Evolutionary conservation across 37 sponge, comb jelly and placozoan species (phyloP).

Genomic region (Cliona cf. orientalis): DNA sequence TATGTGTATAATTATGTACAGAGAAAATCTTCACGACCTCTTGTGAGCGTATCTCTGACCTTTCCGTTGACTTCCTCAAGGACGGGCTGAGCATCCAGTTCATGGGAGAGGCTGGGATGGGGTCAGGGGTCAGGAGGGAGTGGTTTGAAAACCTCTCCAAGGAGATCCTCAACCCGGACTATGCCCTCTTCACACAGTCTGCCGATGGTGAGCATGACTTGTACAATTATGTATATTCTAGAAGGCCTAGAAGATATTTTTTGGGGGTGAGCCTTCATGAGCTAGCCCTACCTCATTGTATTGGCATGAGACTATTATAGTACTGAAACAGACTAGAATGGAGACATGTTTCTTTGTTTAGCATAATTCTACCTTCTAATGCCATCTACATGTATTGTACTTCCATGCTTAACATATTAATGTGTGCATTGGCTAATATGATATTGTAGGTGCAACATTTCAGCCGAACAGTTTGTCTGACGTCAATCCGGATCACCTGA

Average conservation of each 20-base stretch:
- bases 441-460: constrained; percentile 81
- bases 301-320: not conserved
- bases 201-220: constrained; percentile 74
- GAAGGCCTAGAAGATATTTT: not conserved
- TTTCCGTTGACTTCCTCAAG: constrained; percentile 49
- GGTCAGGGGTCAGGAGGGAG: constrained; percentile 91
- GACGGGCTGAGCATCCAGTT: constrained; percentile 66
- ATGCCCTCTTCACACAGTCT: constrained; percentile 96
- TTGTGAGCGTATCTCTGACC: constrained; percentile 52
- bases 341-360: no score
- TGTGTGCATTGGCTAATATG: no score
- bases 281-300: not conserved
- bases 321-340: no score
- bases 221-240: not conserved
- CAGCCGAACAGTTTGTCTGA: constrained; percentile 95
- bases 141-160: constrained; percentile 92
- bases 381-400: no score
- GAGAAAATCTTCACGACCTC: constrained; percentile 80
- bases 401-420: no score
- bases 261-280: not conserved
- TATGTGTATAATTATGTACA: not conserved
- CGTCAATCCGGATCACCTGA: constrained; percentile 95
- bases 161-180: constrained; percentile 96
- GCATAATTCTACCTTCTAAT: no score
- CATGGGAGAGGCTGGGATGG: constrained; percentile 91